Conservation (phyloP, 2,888 invertebrate species). For the Stegana nigrithorax region DNA sequence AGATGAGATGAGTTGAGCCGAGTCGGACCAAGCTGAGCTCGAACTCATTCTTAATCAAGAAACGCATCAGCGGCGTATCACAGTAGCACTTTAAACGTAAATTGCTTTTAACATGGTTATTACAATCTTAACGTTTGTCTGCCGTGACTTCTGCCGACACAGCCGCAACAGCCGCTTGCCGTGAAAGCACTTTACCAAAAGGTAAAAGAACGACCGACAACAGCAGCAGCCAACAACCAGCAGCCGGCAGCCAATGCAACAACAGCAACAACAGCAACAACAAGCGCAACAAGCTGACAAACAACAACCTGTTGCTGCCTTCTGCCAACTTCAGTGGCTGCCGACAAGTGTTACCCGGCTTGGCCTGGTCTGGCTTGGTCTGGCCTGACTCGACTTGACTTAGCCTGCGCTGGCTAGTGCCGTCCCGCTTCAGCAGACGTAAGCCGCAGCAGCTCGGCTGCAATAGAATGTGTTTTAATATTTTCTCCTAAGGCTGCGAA, state of each 20-base stretch:
- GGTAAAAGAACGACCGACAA: neutral
- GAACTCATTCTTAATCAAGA: constrained; percentile 55
- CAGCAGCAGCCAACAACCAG: constrained; percentile 16
- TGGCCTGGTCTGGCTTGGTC: no score
- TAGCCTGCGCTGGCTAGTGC: no score
- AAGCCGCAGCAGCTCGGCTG: no score
- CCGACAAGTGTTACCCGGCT: no score
- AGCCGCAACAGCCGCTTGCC: neutral
- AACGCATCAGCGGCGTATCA: constrained; percentile 65
- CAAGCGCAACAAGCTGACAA: no score
- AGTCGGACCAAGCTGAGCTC: no score
- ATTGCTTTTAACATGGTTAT: constrained; percentile 66
- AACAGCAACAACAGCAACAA: neutral
- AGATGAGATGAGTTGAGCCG: no score
- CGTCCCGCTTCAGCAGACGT: no score
- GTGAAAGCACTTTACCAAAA: neutral
- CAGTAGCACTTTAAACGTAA: constrained; percentile 67
- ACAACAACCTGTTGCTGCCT: neutral
- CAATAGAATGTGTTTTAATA: no score
- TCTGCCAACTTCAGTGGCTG: neutral
- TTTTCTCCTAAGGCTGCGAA: no score
- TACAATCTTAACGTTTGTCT: constrained; percentile 61
- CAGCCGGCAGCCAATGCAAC: constrained; percentile 30
- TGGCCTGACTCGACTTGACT: no score
- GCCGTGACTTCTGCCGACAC: constrained; percentile 19